Conservation (phyloP, 2,113 vertebrate genomes). For the Guaruba guarouba region DNA sequence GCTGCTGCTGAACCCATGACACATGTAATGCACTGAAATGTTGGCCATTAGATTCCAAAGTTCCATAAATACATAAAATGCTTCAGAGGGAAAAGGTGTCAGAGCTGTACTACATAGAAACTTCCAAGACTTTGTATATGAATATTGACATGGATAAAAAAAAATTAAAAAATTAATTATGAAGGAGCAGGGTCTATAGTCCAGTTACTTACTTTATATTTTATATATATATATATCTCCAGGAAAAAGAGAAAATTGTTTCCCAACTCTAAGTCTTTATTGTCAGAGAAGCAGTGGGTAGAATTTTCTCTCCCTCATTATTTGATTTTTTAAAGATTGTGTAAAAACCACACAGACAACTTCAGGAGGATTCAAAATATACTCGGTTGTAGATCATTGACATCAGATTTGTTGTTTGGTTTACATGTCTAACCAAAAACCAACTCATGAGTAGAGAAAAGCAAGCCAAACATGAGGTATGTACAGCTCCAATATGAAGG, state of each 20-base stretch:
- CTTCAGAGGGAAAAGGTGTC: not conserved
- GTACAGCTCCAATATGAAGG: rapidly evolving
- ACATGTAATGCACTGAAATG: not conserved
- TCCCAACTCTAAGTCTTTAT: not conserved
- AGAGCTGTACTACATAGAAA: not conserved
- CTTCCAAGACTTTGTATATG: not conserved
- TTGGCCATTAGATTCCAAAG: not conserved
- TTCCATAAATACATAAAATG: not conserved
- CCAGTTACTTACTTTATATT: not conserved
- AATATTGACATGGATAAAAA: not conserved
- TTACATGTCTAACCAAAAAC: not conserved
- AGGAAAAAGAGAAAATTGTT: not conserved
- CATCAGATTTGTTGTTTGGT: not conserved
- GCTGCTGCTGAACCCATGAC: too few relatives aligned
- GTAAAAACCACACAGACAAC: not conserved
- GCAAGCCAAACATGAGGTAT: not conserved
- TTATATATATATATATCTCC: not conserved
- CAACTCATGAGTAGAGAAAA: not conserved
- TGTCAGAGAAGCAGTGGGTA: not conserved
- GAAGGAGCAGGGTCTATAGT: not conserved
- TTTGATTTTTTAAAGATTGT: not conserved
- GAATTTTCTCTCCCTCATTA: not conserved
- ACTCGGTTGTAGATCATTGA: not conserved
- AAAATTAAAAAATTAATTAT: not conserved
- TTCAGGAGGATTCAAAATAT: not conserved